These are phyloP conservation scores for Catostylus mosaicus DNA, from an alignment of 30 jellyfish, hydroid and myxozoan species.

Conservation along the genomic window DNA sequence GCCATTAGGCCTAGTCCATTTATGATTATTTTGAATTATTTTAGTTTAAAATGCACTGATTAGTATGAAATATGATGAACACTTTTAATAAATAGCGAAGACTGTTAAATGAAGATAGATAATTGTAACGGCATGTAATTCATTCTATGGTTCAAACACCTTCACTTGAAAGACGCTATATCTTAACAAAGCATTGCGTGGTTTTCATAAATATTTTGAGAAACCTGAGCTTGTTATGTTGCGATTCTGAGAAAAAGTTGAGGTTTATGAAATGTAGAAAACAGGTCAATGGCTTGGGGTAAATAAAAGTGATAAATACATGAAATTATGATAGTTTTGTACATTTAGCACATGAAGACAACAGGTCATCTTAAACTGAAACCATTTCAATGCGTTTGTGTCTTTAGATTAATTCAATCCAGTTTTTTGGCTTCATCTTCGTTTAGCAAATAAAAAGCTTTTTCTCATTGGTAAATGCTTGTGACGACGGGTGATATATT, in stretches of 20 bases:
- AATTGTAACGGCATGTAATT: too few species aligned
- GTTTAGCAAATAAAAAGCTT: neutral
- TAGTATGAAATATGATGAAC: too few species aligned
- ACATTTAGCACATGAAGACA: neutral
- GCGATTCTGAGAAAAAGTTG: neutral
- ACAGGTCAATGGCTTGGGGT: conserved; percentile 2
- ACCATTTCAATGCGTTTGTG: neutral
- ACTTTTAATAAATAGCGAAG: too few species aligned
- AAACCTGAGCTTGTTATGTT: neutral
- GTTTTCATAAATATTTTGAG: neutral
- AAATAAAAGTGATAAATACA: neutral
- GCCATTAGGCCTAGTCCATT: neutral
- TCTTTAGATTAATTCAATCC: neutral
- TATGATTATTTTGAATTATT: too few species aligned
- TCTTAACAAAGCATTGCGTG: neutral
- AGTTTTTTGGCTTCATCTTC: neutral
- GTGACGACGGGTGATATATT: conserved; percentile 1
- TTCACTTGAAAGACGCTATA: neutral
- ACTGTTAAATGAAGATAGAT: too few species aligned
- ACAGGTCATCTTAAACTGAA: conserved; percentile 1
- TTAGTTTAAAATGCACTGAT: too few species aligned
- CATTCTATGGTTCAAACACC: neutral
- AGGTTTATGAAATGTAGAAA: neutral
- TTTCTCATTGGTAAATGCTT: neutral
- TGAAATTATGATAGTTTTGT: neutral